Base-by-base conservation (phyloP, 2,113 vertebrate species). In the Argyrosomus japonicus region DNA sequence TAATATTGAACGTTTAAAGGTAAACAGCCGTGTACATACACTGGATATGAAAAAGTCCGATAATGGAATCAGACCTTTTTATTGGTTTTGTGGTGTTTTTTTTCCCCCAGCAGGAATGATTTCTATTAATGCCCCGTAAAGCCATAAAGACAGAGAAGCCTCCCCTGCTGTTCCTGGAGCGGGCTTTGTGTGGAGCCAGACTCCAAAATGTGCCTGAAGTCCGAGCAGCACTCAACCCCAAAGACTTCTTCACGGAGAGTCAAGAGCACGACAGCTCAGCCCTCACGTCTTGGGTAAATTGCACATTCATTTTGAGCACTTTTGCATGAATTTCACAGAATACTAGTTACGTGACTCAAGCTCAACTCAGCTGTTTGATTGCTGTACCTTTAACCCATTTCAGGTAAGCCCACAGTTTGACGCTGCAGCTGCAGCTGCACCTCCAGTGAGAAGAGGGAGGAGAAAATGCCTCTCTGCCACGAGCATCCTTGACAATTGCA, bases 341-440 rank as follows among this genome's bases (percentile, higher is more conserved):
- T 6, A 6, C 32, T 6, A 32, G 32, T 32, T 18, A 29, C 14
- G 40, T 45, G 6, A 54, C 25, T 27, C 0, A 5, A 36, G 18
- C 45, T 68, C 29, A 45, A 23, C 48, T 12, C 8, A 19, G 7
- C 23, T 65, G 57, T 45, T 68, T 23, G 17, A 47, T 77, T 45
- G 11, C 51, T 64, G 0, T 58, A 0, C 2, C 27, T 67, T 82
- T 40, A 50, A 43, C 60, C 8, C 36, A 40, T 85, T 87, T 29
- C 74, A 98, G 98, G 96, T 98, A 8, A 95, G 82, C 57, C 95
- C 97, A 63, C 95, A 99, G 56, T 99, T 99, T 94, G 95, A 96
- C 48, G 32, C 75, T 15, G 45, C 81, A 63, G 76, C 63, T 32
- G 65, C 73, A 75, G 89, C 87, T 64, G 68, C 36, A 2, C 53